Evolutionary conservation across 1,140 invertebrate genomes (phyloP), one percentile per base, ranked within the genome.

Genomic region (Camponotus vicinus): DNA sequence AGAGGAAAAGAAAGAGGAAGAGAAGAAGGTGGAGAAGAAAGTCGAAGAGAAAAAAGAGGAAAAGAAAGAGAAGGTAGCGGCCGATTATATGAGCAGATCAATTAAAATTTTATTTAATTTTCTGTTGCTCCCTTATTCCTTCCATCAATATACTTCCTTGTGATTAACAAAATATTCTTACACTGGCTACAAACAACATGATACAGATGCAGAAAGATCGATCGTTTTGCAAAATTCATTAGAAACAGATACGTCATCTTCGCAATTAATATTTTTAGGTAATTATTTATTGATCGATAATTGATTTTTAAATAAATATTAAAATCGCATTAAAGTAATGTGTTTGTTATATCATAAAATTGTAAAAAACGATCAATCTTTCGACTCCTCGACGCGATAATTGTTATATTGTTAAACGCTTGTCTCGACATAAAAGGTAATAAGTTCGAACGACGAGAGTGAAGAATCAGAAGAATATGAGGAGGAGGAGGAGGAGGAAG

Each of bases 401-500:
- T 85, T 78, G 73, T 67, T 67, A 73, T 61, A 83, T 55, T 7
- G 45, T 85, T 89, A 63, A 76, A 89, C 66, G 73, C 52, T 49
- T 34, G 8, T 85, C 70, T 83, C 85, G 77, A 75, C 52, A 55
- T 27, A 37, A 64, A 90, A 90, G 85, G 84, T 88, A 49, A 75
- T 67, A 45, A 85, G 42, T 69, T 88, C 86, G n/a, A 91, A 95
- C 61, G 93, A 96, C 85, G 93, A 96, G 73, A 94, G 94, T 89
- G 95, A 95, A 88, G 93, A 95, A 73, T 86, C 86, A 40, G 88
- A 91, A 11, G 82, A 91, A n/a, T 80, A 87, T 9, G 59, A 86
- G 70, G 94, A 95, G 75, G 90, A 95, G 63, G 93, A 95, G 76
- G 92, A 94, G 77, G 94, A 95, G 85, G 92, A 95, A 15, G 95